phyloP scores from a whole-genome alignment of 2,113 vertebrate species.

The Burhinus bistriatus region DNA sequence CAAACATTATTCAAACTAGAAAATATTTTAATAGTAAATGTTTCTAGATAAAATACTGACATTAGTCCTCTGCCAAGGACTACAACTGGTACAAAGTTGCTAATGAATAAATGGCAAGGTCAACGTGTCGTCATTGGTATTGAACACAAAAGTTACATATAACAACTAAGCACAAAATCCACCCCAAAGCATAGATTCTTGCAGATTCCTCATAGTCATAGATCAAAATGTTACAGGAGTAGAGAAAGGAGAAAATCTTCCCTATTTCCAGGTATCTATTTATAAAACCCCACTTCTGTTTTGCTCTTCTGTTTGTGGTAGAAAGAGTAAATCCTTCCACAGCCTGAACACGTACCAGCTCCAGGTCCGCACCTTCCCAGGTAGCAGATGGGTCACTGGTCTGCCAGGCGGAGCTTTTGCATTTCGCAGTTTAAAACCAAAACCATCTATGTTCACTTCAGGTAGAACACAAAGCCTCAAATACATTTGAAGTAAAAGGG shows the following conservation, averaged over 20 bases:
- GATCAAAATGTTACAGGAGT: neutral
- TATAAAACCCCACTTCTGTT: neutral
- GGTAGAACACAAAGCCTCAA: neutral
- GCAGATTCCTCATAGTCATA: neutral
- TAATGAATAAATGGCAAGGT: neutral
- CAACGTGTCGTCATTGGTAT: neutral
- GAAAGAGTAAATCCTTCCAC: neutral
- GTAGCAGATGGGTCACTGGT: neutral
- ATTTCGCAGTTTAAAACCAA: neutral
- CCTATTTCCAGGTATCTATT: neutral
- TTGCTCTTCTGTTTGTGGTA: neutral
- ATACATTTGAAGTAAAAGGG: neutral
- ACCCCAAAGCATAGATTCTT: neutral
- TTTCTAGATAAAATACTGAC: neutral
- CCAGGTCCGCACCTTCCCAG: rapidly evolving
- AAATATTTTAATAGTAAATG: neutral
- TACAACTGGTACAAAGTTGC: neutral
- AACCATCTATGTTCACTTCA: neutral
- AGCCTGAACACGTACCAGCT: neutral
- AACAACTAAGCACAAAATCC: neutral
- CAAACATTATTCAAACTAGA: neutral
- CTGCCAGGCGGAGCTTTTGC: neutral
- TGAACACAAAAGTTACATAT: neutral
- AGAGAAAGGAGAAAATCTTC: neutral
- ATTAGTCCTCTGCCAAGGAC: neutral